A percentile compares a stretch with the other conserved stretches of the same genome.
These are phyloP conservation scores for Helicorthomorpha holstii DNA, from an alignment of 1,140 invertebrate species.

Conservation along the genomic window DNA sequence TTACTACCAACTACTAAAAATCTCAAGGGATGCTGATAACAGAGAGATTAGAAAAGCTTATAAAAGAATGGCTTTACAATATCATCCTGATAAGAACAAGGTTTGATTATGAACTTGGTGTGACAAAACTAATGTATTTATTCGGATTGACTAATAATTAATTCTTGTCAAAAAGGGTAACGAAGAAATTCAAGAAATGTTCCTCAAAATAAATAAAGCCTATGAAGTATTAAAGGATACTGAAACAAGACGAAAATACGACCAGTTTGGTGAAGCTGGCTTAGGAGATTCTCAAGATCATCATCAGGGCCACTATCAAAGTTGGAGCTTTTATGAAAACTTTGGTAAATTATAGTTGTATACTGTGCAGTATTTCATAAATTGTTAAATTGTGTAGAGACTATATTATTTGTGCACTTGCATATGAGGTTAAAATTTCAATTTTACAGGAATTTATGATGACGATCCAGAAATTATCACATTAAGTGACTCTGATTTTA, in stretches of 20 bases:
- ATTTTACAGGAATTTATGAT: constrained; percentile 49
- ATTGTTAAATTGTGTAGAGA: too few species aligned
- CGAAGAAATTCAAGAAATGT: constrained; percentile 50
- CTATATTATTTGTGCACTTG: not conserved
- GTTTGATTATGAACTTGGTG: not conserved
- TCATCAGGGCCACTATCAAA: constrained; percentile 41
- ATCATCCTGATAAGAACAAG: constrained; percentile 67
- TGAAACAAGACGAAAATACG: constrained; percentile 57
- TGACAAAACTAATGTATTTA: not conserved
- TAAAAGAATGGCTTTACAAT: constrained; percentile 56
- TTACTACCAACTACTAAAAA: constrained; percentile 50
- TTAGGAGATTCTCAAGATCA: constrained; percentile 33
- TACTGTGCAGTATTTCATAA: not conserved
- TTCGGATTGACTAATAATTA: not conserved
- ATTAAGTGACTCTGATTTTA: constrained; percentile 51
- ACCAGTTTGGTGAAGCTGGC: constrained; percentile 55
- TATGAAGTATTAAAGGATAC: constrained; percentile 74
- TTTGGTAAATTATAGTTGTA: constrained; percentile 40
- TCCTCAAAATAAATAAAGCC: constrained; percentile 56
- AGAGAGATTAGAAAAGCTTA: constrained; percentile 64
- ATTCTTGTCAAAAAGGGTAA: constrained; percentile 36
- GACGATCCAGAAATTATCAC: constrained; percentile 67
- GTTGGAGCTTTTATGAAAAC: constrained; percentile 67
- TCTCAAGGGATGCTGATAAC: constrained; percentile 45
- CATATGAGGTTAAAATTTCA: constrained; percentile 4